Conservation (phyloP, 2,113 vertebrate genomes). For the Scortum barcoo region DNA sequence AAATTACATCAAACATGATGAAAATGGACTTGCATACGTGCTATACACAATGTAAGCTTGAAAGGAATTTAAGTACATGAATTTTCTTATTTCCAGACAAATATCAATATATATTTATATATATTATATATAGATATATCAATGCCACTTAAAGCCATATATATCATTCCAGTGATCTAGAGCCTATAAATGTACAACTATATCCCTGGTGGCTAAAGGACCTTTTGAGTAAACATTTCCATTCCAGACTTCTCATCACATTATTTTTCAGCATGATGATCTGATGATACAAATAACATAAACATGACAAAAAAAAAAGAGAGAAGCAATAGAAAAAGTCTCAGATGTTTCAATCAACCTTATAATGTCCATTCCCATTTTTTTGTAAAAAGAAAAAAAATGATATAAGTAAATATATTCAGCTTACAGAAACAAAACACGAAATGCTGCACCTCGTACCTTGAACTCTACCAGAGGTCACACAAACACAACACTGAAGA, state of each 20-base stretch:
- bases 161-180: conserved; percentile 86
- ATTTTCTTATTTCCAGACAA: conserved; percentile 78
- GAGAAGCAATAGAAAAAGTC: conserved; percentile 27
- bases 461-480: conserved; percentile 18
- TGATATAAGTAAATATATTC: background rate
- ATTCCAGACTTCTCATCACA: conserved; percentile 78
- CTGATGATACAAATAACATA: conserved; percentile 59
- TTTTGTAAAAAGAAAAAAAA: conserved; percentile 19
- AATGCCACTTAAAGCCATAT: conserved; percentile 85
- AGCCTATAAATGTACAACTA: conserved; percentile 85
- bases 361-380: conserved; percentile 7
- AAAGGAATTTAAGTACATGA: conserved; percentile 83
- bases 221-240: conserved; percentile 80
- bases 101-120: conserved; percentile 83
- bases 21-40: conserved; percentile 85
- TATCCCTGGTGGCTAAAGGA: conserved; percentile 81
- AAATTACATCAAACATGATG: conserved; percentile 86
- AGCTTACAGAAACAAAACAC: conserved; percentile 22
- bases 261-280: conserved; percentile 69
- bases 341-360: conserved; percentile 18
- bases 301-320: conserved; percentile 15
- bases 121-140: conserved; percentile 79
- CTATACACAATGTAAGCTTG: conserved; percentile 86
- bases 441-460: conserved; percentile 46
- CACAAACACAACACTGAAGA: conserved; percentile 24